Base-by-base conservation (phyloP, 2,888 invertebrate species). In the Xiphydria camelus region DNA sequence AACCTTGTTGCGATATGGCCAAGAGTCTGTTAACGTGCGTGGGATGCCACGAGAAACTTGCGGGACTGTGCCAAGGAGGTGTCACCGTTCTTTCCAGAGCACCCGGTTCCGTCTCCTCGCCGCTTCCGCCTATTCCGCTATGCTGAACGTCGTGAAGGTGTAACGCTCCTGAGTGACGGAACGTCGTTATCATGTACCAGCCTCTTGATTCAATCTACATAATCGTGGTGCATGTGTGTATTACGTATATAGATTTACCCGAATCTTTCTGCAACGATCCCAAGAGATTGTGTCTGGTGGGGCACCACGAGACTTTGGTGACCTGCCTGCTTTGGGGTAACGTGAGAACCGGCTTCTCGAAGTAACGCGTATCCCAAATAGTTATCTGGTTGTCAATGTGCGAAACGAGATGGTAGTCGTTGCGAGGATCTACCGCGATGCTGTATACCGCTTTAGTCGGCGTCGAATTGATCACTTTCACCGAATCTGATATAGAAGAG, bases 1-100 rank as follows among this genome's bases (percentile, higher is more conserved):
- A 25, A 68, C 73, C 74, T 64, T 67, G 69, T 43, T 66, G 68
- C 2, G 74, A 73, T 49, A 88, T 83, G 0, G 87, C 84, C 39
- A 93, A 77, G 54, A 93, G 78, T 21, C 90, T 77, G 64, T 90
- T 90, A 72, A 88, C 88, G 64, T 91, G 86, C 3, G 79, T 79
- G 1, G 89, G 88, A 77, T 96, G 95, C 93, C 96, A 96, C 22
- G 88, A 85, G 74, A 92, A 89, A 48, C 91, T 87, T 6, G 87
- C 83, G 9, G 70, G 70, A 53, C 56, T 70, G 2, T 66, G 64
- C 70, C 70, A 70, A 2, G 71, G 74, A 34, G 73, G 76, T 21
- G 68, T 66, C n/a, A 86, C 80, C 45, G 83, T 82, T 59, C 90
- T 79, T 69, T 90, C 90, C 21, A 89, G 78, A 34, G 88, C 85